Base-by-base conservation (phyloP, 2,888 invertebrate genomes). In the Geophilus truncorum region DNA sequence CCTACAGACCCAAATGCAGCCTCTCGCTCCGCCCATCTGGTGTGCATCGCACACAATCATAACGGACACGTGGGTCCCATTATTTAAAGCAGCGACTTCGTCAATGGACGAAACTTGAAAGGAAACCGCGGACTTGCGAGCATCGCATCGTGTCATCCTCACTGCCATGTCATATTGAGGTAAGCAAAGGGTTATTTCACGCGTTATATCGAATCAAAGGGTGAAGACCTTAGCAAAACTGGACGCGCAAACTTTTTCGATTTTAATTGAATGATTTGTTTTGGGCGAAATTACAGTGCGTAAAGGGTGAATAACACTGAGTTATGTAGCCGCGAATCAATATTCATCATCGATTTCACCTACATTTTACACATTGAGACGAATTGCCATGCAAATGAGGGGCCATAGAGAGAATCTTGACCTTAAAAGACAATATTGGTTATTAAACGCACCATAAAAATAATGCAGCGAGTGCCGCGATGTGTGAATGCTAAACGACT, bases 1-100 rank as follows among this genome's bases (percentile, higher is more conserved):
- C 70, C 70, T 70, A 70, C 70, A 70, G 70, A 70, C 70, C 70
- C 70, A 70, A 70, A 70, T 70, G 70, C 70, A 62, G 70, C 28
- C 70, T 70, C 28, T 28, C 25, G 28, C 70, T 70, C 70, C 70
- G 23, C 70, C 70, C 28, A 12, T 12, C 28, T 21, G 1, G 12
- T 3, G 70, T 25, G 12, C 70, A 70, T 70, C 70, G 28, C 70
- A 70, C 70, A 28, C 70, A 70, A 70, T 70, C 28, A 70, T 18
- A 25, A 23, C n/a, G 25, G 28, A 10, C 70, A 70, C 70, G 70
- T 70, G 70, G 25, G 70, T 23, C 70, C 28, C 70, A 70, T 23
- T 70, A 70, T 70, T 25, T 25, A 70, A 70, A 70, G 25, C 70
- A 12, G 10, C 12, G 1, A 28, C 70, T 25, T 28, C 10, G 12